Base-by-base conservation (phyloP, 2,888 invertebrate genomes). In the Stenurella melanura region DNA sequence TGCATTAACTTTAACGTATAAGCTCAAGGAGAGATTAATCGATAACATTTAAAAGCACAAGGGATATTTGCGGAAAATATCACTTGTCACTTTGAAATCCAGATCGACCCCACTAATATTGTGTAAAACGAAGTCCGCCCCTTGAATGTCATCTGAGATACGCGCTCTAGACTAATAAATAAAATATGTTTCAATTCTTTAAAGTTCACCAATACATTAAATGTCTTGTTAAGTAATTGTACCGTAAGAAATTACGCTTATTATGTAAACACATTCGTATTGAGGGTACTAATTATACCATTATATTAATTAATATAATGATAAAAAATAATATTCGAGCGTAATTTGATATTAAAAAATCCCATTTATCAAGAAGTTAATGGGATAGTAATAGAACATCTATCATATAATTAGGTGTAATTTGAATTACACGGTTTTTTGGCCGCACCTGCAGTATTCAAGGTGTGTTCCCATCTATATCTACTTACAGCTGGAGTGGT, bases 341-440 rank as follows among this genome's bases (percentile, higher is more conserved):
- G 54, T 72, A 72, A 61, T 72, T 72, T 63, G 63, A 63, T 72
- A 72, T 30, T 72, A 21, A 72, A 72, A 63, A 63, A 50, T 63
- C 54, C 82, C 83, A 83, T 85, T 84, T 84, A 86, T 85, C 84
- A 83, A 84, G 80, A 79, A 82, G 76, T 77, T 83, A 83, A 83
- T 82, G 83, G 83, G 79, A 83, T 79, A 82, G 83, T 83, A 83
- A 86, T 85, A 85, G 82, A 84, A 82, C 85, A 85, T 85, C 84
- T 83, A 85, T 84, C 83, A 83, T 86, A 84, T 87, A 86, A 87
- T 87, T 86, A 86, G 82, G 83, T 82, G 84, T 85, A 85, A 85
- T 86, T 86, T 84, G 85, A 87, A 86, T 87, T 86, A 85, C 83
- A 87, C 85, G 86, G 85, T 58, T 86, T 85, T 86, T 84, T 21